Evolutionary conservation across 2,888 invertebrate species (phyloP), one percentile per base, ranked within the genome.

Genomic region (Macrophya annulata): DNA sequence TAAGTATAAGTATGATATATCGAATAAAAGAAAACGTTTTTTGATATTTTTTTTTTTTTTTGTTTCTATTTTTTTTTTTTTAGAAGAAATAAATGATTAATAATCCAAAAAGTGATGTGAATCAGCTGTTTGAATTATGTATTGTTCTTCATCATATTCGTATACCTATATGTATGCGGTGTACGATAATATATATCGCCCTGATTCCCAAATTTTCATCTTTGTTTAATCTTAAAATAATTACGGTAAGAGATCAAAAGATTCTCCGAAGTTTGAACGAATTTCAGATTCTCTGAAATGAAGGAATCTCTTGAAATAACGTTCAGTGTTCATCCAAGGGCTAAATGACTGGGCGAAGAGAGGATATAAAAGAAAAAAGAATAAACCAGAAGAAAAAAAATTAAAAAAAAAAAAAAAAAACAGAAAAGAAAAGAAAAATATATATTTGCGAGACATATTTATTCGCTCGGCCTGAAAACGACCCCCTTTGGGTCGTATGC

Each of bases 291-390:
- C 68, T 15, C 74, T 12, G 6, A n/a, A 9, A 71, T 2, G 71
- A 40, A 5, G 71, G 12, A 31, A 71, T 71, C 62, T 62, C 25
- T 71, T 15, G 40, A 40, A 71, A 40, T n/a, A 71, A 1, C 71
- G n/a, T 71, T 71, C 40, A n/a, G 71, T 71, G 71, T 40, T 71
- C 71, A 71, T 71, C 37, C 71, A 71, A 71, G 71, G 40, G 40
- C 40, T 71, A 71, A 71, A 71, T 71, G 71, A 71, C 17, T n/a
- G 62, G 10, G 62, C 62, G 74, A 25, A 48, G 21, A 74, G 21
- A 10, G 48, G 17, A 10, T 8, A 43, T 8, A 21, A 72, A 37
- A 68, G 15, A 31, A 68, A 31, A 72, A 43, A 4, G n/a, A 17
- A 15, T 5, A n/a, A 1, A n/a, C 4, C 15, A 40, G 4, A 43